Base-by-base conservation (phyloP, 2,888 invertebrate species). In the Eupeodes luniger region DNA sequence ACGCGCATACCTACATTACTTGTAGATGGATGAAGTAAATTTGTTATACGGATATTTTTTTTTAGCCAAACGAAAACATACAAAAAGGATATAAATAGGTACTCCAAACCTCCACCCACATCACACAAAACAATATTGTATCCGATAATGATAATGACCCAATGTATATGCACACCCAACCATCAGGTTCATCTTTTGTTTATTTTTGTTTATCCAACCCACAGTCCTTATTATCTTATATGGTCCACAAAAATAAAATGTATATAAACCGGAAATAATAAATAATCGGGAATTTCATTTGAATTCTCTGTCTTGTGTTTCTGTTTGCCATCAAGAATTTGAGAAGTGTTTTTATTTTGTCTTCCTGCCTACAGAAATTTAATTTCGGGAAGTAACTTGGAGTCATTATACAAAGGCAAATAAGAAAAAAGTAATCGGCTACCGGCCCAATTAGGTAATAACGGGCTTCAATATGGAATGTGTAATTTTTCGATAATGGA, bases 401-500 rank as follows among this genome's bases (percentile, higher is more conserved):
- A 36, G 49, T 59, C 40, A 72, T 19, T 55, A 62, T 9, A 14
- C 16, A 55, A 12, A 62, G 11, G 9, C n/a, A 36, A n/a, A 36
- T 5, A 14, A 36, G 53, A 49, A 53, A 76, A 47, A 62, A 69
- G 49, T 69, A 75, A 84, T 80, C 47, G 59, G 53, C 79, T 66
- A 79, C 79, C 53, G 80, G 61, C 27, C 47, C 66, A 87, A 87
- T 84, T 84, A 80, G 87, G 87, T 84, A 84, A 80, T 87, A 84
- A 87, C 80, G 75, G 75, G 72, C 76, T 36, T 51, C 76, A 80
- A 55, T 72, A 87, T 76, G 70, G 84, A 87, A 87, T 80, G 75
- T 80, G 76, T 80, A 87, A 87, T 84, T 80, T 83, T 83, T 53
- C 76, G 87, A 80, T 87, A 84, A 84, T 80, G 76, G 76, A 76